phyloP scores from a whole-genome alignment of 2,888 invertebrate genomes.

The Peribatodes rhomboidaria region DNA sequence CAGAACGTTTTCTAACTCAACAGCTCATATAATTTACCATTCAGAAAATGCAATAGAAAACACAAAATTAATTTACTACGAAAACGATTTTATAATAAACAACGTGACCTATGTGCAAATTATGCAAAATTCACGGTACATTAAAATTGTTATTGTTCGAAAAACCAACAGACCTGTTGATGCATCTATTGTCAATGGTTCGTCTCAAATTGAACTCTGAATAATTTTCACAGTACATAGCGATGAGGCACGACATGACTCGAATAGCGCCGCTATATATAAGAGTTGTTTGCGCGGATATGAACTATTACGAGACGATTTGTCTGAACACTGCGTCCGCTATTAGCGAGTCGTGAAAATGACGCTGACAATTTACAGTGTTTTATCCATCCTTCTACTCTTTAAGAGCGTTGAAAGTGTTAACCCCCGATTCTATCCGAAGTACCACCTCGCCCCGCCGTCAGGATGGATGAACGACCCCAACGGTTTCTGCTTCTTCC shows the following conservation, averaged over 20 bases:
- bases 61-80: too few relatives aligned
- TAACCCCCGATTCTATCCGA: conserved; percentile 61
- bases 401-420: conserved; percentile 49
- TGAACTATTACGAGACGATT: conserved; percentile 45
- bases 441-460: conserved; percentile 70
- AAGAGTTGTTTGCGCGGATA: conserved; percentile 38
- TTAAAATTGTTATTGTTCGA: background rate
- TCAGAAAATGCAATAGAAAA: too few relatives aligned
- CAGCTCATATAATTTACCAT: too few relatives aligned
- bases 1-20: too few relatives aligned
- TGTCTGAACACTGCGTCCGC: conserved; percentile 26
- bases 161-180: background rate
- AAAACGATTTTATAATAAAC: too few relatives aligned
- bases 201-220: conserved; percentile 8
- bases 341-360: conserved; percentile 34
- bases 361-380: conserved; percentile 39
- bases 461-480: conserved; percentile 86
- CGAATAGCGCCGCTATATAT: conserved; percentile 34
- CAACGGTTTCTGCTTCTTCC: conserved; percentile 78
- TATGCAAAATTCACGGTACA: background rate
- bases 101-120: background rate
- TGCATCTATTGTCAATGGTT: background rate
- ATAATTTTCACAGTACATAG: conserved; percentile 18
- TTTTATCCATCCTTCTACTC: conserved; percentile 52
- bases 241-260: conserved; percentile 22